Base-by-base conservation (phyloP, 2,113 vertebrate genomes). In the Lophotis ruficrista region DNA sequence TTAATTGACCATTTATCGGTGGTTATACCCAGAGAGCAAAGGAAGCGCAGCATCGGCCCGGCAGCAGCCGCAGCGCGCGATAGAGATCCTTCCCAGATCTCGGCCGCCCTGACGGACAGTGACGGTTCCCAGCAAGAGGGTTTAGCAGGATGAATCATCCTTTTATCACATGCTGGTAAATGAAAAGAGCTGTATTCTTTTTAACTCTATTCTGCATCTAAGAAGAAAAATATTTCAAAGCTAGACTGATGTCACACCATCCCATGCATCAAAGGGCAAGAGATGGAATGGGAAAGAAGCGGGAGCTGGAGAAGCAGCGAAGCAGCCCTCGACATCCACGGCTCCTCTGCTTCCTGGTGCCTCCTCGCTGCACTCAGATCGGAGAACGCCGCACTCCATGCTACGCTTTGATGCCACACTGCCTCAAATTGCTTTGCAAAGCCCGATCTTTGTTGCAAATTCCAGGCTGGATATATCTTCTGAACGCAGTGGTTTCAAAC, bases 161-260 rank as follows among this genome's bases (percentile, higher is more conserved):
- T 70, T 90, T 87, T 81, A 90, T 66, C 94, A 90, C 90, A 89
- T 61, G 73, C 86, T 72, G 91, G 64, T 68, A 93, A 81, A 92
- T 84, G 89, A 93, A 82, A 87, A 78, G 65, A 76, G 61, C 69
- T 51, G 23, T 16, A 45, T 85, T 92, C 92, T 84, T 95, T 93
- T 92, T 79, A 96, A 94, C 70, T 96, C 87, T 30, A 21, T 91
- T 94, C 92, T 80, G 78, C 87, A 54, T 92, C 95, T 87, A 57
- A 94, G 83, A 69, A 83, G 84, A 51, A 76, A 65, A 76, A 50
- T 68, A 69, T 76, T 79, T 96, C 93, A 95, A 91, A 96, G 95
- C 37, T 10, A 41, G 84, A 2, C 94, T 87, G 95, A 84, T 87
- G 73, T 84, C 83, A 69, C 57, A n/a, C 69, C 16, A 3, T 17